These are phyloP conservation scores for Matsumyia berberina DNA, from an alignment of 2,888 invertebrate species.

Conservation along the genomic window DNA sequence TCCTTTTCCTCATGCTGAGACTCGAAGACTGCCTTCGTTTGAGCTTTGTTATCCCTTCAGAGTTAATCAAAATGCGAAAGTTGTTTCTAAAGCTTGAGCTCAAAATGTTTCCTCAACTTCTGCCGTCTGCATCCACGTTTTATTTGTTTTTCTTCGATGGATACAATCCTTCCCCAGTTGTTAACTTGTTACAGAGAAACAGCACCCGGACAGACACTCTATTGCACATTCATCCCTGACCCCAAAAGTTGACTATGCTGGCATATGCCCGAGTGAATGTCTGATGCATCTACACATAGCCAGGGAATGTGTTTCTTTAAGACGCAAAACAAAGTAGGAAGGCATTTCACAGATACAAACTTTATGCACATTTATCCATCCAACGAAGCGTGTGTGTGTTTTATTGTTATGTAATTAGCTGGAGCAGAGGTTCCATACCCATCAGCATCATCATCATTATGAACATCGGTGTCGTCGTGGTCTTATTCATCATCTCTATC, in stretches of 20 bases:
- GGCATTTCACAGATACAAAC: conserved; percentile 5
- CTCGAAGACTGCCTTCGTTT: too few relatives aligned
- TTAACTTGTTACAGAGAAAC: conserved; percentile 35
- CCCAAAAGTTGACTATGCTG: conserved; percentile 44
- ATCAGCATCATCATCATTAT: not conserved
- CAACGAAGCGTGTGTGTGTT: not conserved
- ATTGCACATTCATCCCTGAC: conserved; percentile 64
- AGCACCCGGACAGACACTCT: not conserved
- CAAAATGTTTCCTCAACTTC: too few relatives aligned
- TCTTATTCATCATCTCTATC: not conserved
- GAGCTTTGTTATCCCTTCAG: too few relatives aligned
- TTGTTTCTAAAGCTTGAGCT: conserved; percentile 8
- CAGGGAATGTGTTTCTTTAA: conserved; percentile 1
- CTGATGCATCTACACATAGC: not conserved
- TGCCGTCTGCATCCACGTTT: not conserved
- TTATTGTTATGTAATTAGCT: conserved; percentile 42
- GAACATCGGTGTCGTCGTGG: conserved; percentile 2
- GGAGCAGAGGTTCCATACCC: conserved; percentile 9
- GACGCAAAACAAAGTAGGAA: not conserved
- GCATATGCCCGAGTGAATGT: conserved; percentile 1
- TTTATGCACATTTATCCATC: conserved; percentile 2
- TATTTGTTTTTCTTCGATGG: not conserved
- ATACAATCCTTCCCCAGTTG: not conserved
- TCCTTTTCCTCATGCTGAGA: too few relatives aligned
- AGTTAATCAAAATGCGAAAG: too few relatives aligned